phyloP scores from a whole-genome alignment of 2,113 vertebrate genomes.

The Datnioides undecimradiatus region DNA sequence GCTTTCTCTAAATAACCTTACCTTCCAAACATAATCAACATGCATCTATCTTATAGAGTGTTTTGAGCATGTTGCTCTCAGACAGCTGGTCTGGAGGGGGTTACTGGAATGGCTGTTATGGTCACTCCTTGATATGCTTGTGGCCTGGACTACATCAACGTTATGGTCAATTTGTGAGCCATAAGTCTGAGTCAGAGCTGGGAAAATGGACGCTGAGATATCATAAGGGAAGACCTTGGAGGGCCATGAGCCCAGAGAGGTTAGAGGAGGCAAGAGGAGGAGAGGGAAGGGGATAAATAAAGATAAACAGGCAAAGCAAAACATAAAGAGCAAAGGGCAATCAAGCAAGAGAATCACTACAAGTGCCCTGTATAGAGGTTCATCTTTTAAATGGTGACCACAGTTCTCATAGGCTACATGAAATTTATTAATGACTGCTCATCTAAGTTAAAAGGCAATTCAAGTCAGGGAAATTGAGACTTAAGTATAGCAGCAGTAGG shows the following conservation, averaged over 20 bases:
- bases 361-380: too few relatives aligned
- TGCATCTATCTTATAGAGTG: conserved; percentile 30
- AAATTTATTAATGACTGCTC: background rate
- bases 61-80: conserved; percentile 36
- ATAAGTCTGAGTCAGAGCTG: conserved; percentile 26
- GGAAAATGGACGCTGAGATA: conserved; percentile 12
- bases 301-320: background rate
- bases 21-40: conserved; percentile 46
- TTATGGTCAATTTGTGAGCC: conserved; percentile 46
- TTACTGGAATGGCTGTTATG: conserved; percentile 37
- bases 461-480: background rate
- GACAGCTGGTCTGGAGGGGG: conserved; percentile 25
- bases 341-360: background rate
- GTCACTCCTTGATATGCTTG: conserved; percentile 10
- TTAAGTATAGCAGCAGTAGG: background rate
- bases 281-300: background rate
- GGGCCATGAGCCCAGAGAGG: conserved; percentile 1
- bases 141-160: conserved; percentile 41
- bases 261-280: background rate
- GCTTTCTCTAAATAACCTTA: conserved; percentile 45
- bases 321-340: background rate
- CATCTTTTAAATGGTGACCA: too few relatives aligned
- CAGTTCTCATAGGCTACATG: background rate
- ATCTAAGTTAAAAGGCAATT: background rate
- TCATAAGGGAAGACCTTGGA: conserved; percentile 30